These are phyloP conservation scores for Diplolepis rosae DNA, from an alignment of 2,888 invertebrate genomes.

Conservation along the genomic window DNA sequence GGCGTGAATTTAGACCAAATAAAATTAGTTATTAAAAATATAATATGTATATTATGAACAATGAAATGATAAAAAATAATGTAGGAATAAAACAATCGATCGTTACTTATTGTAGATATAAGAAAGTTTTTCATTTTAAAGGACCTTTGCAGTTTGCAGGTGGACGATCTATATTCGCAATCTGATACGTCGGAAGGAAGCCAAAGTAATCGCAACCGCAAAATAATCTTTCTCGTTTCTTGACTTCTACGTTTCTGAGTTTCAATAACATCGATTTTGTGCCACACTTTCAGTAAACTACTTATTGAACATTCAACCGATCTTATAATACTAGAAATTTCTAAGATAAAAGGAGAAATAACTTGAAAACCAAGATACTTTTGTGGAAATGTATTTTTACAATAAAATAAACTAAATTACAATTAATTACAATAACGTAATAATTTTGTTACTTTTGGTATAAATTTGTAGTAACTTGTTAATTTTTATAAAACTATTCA, in stretches of 20 bases:
- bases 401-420: too few species aligned
- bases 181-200: conserved; percentile 68
- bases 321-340: too few species aligned
- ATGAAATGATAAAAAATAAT: background rate
- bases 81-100: background rate
- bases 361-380: background rate
- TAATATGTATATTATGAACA: too few species aligned
- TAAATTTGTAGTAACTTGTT: too few species aligned
- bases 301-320: background rate
- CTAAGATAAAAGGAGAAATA: background rate
- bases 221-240: conserved; percentile 66
- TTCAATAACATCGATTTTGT: conserved; percentile 8
- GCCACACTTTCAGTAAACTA: background rate
- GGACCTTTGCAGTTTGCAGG: conserved; percentile 11
- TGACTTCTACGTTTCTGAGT: conserved; percentile 49
- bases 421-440: too few species aligned
- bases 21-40: too few species aligned
- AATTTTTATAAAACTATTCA: too few species aligned
- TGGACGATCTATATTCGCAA: conserved; percentile 55
- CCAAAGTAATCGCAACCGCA: conserved; percentile 69
- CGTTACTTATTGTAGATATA: background rate
- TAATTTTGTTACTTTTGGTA: too few species aligned
- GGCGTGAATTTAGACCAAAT: too few species aligned
- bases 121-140: background rate
- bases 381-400: too few species aligned